These are phyloP conservation scores for Pherbina coryleti DNA, from an alignment of 2,888 invertebrate genomes.

Conservation along the genomic window DNA sequence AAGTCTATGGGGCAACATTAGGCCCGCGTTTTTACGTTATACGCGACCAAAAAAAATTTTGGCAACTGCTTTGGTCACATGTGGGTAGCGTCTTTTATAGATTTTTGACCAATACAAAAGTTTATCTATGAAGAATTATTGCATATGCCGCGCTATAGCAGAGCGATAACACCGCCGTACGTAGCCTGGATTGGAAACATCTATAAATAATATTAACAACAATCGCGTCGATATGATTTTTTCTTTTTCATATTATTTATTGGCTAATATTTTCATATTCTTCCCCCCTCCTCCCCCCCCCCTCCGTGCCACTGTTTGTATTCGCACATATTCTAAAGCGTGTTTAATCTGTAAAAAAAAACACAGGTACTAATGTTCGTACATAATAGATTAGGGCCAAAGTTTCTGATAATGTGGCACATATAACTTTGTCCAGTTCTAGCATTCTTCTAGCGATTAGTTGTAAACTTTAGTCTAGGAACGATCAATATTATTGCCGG, in stretches of 20 bases:
- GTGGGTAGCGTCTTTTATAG: slow-evolving; percentile 58
- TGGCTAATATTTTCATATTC: too few species aligned
- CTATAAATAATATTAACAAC: slow-evolving; percentile 23
- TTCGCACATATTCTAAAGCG: too few species aligned
- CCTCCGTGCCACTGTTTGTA: too few species aligned
- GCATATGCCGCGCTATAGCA: slow-evolving; percentile 38
- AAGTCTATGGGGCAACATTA: slow-evolving; percentile 58
- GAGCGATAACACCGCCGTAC: slow-evolving; percentile 28
- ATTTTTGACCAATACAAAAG: slow-evolving; percentile 46
- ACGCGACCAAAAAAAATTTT: slow-evolving; percentile 57
- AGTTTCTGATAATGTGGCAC: too few species aligned
- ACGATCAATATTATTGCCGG: too few species aligned
- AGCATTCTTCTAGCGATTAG: too few species aligned
- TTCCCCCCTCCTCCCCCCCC: too few species aligned
- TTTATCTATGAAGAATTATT: slow-evolving; percentile 43
- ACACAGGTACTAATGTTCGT: too few species aligned
- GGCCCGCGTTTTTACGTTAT: slow-evolving; percentile 50
- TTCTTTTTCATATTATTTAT: not conserved
- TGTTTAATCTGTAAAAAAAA: too few species aligned
- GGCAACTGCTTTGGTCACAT: slow-evolving; percentile 56
- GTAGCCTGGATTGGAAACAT: slow-evolving; percentile 1
- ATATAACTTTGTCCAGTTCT: too few species aligned
- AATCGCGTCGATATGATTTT: not conserved
- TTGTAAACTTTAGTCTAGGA: too few species aligned
- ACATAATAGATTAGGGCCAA: too few species aligned